A percentile compares a stretch with the other conserved stretches of the same genome.
phyloP scores from a whole-genome alignment of 2,797 vertebrate species.

The Falco rusticolus region DNA sequence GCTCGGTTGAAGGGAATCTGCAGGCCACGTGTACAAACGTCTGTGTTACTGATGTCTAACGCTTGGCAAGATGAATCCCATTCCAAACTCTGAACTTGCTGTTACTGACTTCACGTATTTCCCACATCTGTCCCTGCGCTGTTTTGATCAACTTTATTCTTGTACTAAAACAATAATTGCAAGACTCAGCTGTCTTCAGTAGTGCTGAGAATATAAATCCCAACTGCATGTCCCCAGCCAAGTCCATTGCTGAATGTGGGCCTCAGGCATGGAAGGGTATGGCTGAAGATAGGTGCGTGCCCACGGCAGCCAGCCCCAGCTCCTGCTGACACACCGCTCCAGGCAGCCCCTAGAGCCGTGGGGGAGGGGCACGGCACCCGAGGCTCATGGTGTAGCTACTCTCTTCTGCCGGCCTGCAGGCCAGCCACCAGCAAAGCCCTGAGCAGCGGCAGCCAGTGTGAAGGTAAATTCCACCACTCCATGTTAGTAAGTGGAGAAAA shows the following conservation, averaged over 20 bases:
- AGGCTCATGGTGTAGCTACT: accelerated
- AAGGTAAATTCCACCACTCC: neutral
- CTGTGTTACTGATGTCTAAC: neutral
- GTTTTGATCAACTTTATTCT: neutral
- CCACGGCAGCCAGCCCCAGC: neutral
- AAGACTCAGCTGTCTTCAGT: neutral
- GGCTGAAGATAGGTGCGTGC: neutral
- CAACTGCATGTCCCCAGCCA: neutral
- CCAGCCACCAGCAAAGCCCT: neutral
- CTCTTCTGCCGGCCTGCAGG: neutral
- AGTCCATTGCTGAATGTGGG: neutral
- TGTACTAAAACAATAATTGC: neutral
- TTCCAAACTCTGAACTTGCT: neutral
- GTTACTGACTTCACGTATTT: neutral
- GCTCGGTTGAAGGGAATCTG: neutral
- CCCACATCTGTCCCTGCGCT: neutral
- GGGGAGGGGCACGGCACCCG: accelerated
- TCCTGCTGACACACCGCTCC: neutral
- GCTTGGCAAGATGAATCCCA: neutral
- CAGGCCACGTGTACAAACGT: neutral
- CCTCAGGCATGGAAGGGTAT: neutral
- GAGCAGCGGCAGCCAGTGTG: neutral
- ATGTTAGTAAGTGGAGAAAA: neutral
- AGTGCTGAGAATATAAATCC: neutral
- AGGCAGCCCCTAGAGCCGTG: accelerated